Evolutionary conservation across 2,888 invertebrate genomes (phyloP), one percentile per base, ranked within the genome.

Genomic region (Acrobasis suavella): DNA sequence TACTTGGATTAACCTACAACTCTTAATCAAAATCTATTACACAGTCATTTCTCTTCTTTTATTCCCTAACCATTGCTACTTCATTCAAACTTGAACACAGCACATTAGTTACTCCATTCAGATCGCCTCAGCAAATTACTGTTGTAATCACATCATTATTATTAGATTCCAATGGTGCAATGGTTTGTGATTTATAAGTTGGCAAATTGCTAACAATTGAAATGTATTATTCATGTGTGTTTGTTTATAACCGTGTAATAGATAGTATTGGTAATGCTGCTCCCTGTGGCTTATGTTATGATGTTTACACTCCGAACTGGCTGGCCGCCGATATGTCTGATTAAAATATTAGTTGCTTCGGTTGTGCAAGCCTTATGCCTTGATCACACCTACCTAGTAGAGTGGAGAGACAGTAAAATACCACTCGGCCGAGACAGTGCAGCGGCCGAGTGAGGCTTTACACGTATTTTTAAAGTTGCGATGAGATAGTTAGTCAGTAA

Each of bases 161-260:
- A 63, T 63, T 56, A 46, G 51, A 60, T 64, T 61, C 62, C 60
- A 58, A 65, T 69, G 67, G 62, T 63, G 64, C 42, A 60, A 65
- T 37, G 51, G 51, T 46, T 55, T 54, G 50, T 65, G 67, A 69
- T 63, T 64, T 65, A 65, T 65, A 58, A 22, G 61, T 62, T 61
- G 58, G 59, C 62, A 60, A 58, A 66, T 64, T 63, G 55, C 15
- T 60, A 62, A 68, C 65, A 70, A 68, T 70, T 58, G 64, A 64
- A 65, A 68, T 69, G 67, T 67, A 62, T 68, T 68, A 69, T 69
- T 68, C 64, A 69, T 69, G 65, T 52, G 58, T 58, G 58, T 50
- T 55, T 61, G 54, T 54, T 61, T 61, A 54, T 54, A 42, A 16
- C 32, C 52, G 16, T 60, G 51, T 51, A 51, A 52, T 60, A 51